These are phyloP conservation scores for Calameuta pallipes DNA, from an alignment of 2,888 invertebrate genomes.

Conservation along the genomic window DNA sequence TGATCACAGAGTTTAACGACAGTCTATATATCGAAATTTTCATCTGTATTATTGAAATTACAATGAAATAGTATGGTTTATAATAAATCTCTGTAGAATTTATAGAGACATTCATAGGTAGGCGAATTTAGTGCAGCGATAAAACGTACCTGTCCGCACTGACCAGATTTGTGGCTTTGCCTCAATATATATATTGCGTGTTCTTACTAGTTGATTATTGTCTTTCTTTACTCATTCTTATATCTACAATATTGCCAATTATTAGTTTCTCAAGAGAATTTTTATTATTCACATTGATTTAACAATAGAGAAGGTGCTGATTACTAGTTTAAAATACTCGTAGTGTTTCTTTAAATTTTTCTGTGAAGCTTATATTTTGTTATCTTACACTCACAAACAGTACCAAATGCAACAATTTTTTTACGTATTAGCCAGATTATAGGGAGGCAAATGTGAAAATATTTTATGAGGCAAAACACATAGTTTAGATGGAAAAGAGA, in stretches of 20 bases:
- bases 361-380: background rate
- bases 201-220: background rate
- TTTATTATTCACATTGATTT: background rate
- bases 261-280: background rate
- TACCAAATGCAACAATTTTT: background rate
- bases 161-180: conserved; percentile 51
- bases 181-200: conserved; percentile 27
- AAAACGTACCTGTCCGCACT: conserved; percentile 55
- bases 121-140: conserved; percentile 51
- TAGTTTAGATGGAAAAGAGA: conserved; percentile 13
- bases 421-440: background rate
- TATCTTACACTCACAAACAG: background rate
- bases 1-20: conserved; percentile 27
- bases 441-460: background rate
- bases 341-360: background rate
- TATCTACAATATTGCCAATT: background rate
- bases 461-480: conserved; percentile 22
- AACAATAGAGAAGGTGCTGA: background rate
- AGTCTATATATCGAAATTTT: conserved; percentile 3
- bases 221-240: background rate
- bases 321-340: background rate
- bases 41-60: conserved; percentile 7
- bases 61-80: conserved; percentile 31
- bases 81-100: conserved; percentile 27
- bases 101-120: conserved; percentile 12